Percentiles rank a stretch among this genome's conserved stretches.
Conservation (phyloP, 1,140 invertebrate genomes). For the Magallana angulata region DNA sequence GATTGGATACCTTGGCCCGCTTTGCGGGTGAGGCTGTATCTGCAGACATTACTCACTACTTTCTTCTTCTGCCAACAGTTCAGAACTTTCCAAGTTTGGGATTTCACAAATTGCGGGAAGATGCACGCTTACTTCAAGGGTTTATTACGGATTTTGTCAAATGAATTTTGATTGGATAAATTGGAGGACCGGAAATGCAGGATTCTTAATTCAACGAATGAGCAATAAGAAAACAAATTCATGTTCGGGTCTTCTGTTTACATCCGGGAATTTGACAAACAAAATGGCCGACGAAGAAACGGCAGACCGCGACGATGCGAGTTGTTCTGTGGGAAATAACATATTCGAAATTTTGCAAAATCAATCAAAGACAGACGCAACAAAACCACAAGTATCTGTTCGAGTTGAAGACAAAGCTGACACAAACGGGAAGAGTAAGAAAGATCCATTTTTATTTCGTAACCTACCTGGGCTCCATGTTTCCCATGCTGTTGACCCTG, state of each 20-base stretch:
- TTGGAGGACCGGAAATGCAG: conserved; percentile 40
- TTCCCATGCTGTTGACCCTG: conserved; percentile 56
- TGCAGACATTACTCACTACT: conserved; percentile 56
- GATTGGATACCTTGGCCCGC: conserved; percentile 59
- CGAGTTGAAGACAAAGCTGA: conserved; percentile 69
- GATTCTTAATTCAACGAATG: conserved; percentile 60
- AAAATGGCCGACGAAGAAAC: conserved; percentile 81
- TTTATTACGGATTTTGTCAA: background rate
- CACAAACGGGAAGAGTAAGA: conserved; percentile 65
- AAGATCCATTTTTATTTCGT: conserved; percentile 71
- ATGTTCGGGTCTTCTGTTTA: conserved; percentile 10
- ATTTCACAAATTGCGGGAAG: conserved; percentile 45
- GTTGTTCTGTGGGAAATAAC: conserved; percentile 55
- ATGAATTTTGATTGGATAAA: conserved; percentile 55
- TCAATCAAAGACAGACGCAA: conserved; percentile 52
- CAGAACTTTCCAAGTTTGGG: background rate
- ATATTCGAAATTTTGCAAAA: conserved; percentile 71
- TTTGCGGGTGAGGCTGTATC: conserved; percentile 60
- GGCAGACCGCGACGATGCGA: conserved; percentile 58
- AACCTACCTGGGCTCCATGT: conserved; percentile 77
- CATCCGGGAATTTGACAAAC: conserved; percentile 68
- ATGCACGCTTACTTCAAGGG: conserved; percentile 28
- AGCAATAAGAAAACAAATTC: conserved; percentile 39
- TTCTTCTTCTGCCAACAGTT: background rate
- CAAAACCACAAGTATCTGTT: conserved; percentile 46